phyloP scores from a whole-genome alignment of 2,113 vertebrate genomes.

The Silurus asotus region DNA sequence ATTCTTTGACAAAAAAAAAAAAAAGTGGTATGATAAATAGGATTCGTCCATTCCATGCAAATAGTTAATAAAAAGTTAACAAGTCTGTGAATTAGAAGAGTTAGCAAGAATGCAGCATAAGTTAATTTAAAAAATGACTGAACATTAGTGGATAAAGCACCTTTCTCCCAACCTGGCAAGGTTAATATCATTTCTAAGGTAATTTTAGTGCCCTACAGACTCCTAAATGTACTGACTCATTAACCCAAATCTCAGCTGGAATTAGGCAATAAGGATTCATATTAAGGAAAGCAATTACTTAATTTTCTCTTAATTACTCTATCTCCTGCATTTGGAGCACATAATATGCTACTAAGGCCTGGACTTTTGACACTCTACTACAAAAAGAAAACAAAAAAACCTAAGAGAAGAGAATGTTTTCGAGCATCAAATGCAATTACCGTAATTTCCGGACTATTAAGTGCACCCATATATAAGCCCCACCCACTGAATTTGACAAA shows the following conservation, averaged over 20 bases:
- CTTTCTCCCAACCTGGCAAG: neutral
- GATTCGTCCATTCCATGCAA: neutral
- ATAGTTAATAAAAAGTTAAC: neutral
- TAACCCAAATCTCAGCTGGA: neutral
- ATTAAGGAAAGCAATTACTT: neutral
- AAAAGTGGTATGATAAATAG: neutral
- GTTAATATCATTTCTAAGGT: neutral
- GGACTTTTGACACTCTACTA: neutral
- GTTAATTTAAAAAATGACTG: neutral
- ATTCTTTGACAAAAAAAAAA: neutral
- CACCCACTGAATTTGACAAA: too few relatives aligned
- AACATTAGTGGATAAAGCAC: neutral
- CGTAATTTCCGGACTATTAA: too few relatives aligned
- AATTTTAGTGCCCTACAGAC: constrained; percentile 7
- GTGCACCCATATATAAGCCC: too few relatives aligned
- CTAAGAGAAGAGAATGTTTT: neutral
- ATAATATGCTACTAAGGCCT: neutral
- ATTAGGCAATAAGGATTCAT: neutral
- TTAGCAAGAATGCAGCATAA: neutral
- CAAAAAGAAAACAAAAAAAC: neutral
- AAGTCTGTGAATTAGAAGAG: neutral
- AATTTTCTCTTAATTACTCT: neutral
- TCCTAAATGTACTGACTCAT: neutral
- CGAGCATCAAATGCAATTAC: neutral
- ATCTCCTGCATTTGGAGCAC: neutral